A percentile compares a stretch with the other conserved stretches of the same genome.
These are phyloP conservation scores for Ceuthmochares aereus DNA, from an alignment of 2,113 vertebrate genomes.

Conservation along the genomic window DNA sequence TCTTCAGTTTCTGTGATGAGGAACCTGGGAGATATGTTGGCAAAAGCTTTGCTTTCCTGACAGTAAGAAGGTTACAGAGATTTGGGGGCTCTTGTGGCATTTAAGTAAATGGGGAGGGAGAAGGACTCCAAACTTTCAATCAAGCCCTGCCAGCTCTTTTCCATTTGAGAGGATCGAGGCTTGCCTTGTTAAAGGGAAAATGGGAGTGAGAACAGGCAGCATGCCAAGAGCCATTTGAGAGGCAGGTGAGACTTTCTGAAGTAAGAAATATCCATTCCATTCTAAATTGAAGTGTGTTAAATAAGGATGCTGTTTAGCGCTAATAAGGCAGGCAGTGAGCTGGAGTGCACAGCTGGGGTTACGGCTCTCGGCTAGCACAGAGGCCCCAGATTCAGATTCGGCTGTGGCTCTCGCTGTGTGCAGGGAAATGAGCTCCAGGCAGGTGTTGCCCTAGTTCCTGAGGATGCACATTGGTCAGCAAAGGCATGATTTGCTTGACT, in stretches of 20 bases:
- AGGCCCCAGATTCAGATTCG: neutral
- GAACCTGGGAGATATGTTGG: slow-evolving; percentile 30
- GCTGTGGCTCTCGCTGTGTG: neutral
- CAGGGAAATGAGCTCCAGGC: slow-evolving; percentile 57
- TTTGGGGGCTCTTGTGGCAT: slow-evolving; percentile 60
- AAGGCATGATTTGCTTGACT: slow-evolving; percentile 15
- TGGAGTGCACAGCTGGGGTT: slow-evolving; percentile 65
- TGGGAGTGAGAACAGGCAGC: slow-evolving; percentile 17
- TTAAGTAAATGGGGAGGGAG: slow-evolving; percentile 59
- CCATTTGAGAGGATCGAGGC: slow-evolving; percentile 37
- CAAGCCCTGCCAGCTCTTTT: slow-evolving; percentile 67
- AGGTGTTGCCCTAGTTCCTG: slow-evolving; percentile 52
- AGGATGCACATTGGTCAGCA: slow-evolving; percentile 29
- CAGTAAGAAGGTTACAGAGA: slow-evolving; percentile 48
- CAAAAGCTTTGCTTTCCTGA: slow-evolving; percentile 58
- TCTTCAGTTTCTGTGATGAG: slow-evolving; percentile 31
- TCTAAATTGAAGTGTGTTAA: slow-evolving; percentile 70
- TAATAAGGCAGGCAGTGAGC: slow-evolving; percentile 53
- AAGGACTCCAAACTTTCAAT: slow-evolving; percentile 70
- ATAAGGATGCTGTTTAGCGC: slow-evolving; percentile 63
- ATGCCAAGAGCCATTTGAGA: slow-evolving; percentile 69
- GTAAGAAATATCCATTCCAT: slow-evolving; percentile 73
- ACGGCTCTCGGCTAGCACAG: neutral
- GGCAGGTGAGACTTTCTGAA: slow-evolving; percentile 74
- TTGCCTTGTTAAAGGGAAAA: slow-evolving; percentile 61